Evolutionary conservation across 2,113 vertebrate species (phyloP).

Genomic region (Uropsilus gracilis): DNA sequence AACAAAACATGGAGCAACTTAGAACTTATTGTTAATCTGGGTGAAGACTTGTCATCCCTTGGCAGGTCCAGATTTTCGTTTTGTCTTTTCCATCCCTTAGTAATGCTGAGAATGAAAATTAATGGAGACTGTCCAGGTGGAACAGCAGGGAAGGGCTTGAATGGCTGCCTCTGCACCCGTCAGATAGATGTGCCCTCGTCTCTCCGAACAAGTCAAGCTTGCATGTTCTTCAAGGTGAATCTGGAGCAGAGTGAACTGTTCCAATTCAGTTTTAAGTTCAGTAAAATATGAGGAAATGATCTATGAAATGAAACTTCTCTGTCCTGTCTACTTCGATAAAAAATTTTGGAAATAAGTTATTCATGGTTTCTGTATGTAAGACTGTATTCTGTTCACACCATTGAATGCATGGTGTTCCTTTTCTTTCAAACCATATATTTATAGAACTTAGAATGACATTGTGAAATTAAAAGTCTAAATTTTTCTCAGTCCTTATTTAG

Average conservation of each 20-base stretch:
- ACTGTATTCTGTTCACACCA: neutral
- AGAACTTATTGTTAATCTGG: neutral
- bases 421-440: neutral
- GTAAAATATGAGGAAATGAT: slow-evolving; percentile 47
- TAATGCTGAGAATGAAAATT: neutral
- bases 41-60: neutral
- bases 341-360: slow-evolving; percentile 39
- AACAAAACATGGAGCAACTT: no score
- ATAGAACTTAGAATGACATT: no score
- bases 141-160: neutral
- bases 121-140: neutral
- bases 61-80: neutral
- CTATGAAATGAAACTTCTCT: slow-evolving; percentile 53
- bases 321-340: slow-evolving; percentile 39
- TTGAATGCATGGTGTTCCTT: neutral
- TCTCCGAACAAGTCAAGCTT: neutral
- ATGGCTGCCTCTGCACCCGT: neutral
- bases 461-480: no score
- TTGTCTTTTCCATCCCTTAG: neutral
- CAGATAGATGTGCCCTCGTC: neutral
- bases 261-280: slow-evolving; percentile 52
- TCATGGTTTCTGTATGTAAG: neutral
- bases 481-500: no score
- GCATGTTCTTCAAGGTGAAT: neutral
- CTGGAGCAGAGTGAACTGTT: neutral